Conservation (phyloP, 2,888 invertebrate genomes). For the Molanna angustata region DNA sequence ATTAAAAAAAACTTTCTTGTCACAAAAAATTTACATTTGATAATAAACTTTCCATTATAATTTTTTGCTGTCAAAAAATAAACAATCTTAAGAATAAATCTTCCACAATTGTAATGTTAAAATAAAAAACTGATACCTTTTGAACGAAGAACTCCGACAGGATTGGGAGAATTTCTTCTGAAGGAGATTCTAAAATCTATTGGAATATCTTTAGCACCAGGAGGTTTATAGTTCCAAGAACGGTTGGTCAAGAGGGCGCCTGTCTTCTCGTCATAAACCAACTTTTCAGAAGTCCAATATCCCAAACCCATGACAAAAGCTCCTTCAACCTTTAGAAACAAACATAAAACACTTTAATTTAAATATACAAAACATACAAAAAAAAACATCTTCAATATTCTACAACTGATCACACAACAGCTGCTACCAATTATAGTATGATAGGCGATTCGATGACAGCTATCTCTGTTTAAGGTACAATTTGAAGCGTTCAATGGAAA, state of each 20-base stretch:
- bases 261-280: conserved; percentile 54
- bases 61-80: background rate
- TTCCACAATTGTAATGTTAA: too few relatives aligned
- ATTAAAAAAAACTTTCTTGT: too few relatives aligned
- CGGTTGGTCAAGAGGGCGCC: conserved; percentile 65
- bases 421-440: too few relatives aligned
- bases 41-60: too few relatives aligned
- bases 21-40: too few relatives aligned
- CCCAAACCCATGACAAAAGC: conserved; percentile 72
- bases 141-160: conserved; percentile 62
- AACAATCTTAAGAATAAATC: background rate
- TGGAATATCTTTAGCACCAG: conserved; percentile 68
- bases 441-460: too few relatives aligned
- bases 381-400: too few relatives aligned
- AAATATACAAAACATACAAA: too few relatives aligned
- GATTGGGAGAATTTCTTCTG: conserved; percentile 58
- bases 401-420: too few relatives aligned
- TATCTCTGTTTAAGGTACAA: too few relatives aligned
- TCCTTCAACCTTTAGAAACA: conserved; percentile 27
- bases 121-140: conserved; percentile 52
- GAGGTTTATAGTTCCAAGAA: conserved; percentile 74
- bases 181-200: conserved; percentile 64
- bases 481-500: too few relatives aligned
- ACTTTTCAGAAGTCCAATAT: conserved; percentile 66
- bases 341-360: too few relatives aligned